Conservation (phyloP, 1,140 invertebrate species). For the Pectinophora gossypiella region DNA sequence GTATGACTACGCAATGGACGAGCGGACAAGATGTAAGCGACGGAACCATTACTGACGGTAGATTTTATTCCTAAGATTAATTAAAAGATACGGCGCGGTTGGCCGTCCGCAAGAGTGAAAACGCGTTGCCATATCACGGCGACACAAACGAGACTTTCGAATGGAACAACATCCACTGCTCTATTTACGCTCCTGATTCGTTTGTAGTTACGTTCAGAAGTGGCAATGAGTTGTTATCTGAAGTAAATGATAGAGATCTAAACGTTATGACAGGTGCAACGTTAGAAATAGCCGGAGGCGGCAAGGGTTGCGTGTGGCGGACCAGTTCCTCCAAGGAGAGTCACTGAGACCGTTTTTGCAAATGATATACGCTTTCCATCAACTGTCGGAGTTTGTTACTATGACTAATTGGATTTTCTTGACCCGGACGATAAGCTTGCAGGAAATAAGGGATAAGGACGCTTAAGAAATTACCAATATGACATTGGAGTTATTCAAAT, state of each 20-base stretch:
- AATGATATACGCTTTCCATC: conserved; percentile 57
- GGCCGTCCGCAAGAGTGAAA: conserved; percentile 57
- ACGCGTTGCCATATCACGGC: conserved; percentile 47
- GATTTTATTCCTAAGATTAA: conserved; percentile 72
- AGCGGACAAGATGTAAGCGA: conserved; percentile 45
- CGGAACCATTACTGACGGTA: conserved; percentile 56
- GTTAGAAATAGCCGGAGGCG: conserved; percentile 51
- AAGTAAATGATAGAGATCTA: neutral
- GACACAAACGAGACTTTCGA: conserved; percentile 29
- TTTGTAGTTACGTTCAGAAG: conserved; percentile 14
- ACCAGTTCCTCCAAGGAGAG: conserved; percentile 58
- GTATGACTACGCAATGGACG: conserved; percentile 33
- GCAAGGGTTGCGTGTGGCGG: conserved; percentile 55
- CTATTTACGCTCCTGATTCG: conserved; percentile 3
- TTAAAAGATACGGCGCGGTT: conserved; percentile 64
- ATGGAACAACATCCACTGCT: conserved; percentile 20
- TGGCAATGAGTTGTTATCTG: conserved; percentile 14
- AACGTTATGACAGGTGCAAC: conserved; percentile 44
- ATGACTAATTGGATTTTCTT: conserved; percentile 9
- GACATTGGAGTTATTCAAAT: too few relatives aligned
- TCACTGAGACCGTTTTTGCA: conserved; percentile 49
- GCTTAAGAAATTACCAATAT: too few relatives aligned
- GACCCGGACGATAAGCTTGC: neutral
- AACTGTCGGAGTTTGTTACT: conserved; percentile 27
- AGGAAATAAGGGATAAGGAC: too few relatives aligned